phyloP scores from a whole-genome alignment of 2,888 invertebrate genomes.

The Drosophila borborema region DNA sequence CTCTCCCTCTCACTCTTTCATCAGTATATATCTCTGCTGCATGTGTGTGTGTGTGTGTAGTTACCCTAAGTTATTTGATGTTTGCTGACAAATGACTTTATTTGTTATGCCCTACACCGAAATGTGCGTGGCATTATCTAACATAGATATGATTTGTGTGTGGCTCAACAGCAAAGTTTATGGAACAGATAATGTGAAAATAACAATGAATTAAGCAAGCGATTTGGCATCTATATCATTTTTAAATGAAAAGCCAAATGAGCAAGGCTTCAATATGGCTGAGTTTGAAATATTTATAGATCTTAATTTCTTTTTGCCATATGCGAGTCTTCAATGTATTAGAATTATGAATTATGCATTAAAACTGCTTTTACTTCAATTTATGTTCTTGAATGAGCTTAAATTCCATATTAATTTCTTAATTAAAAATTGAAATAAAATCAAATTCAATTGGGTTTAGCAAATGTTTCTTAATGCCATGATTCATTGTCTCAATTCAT shows the following conservation, averaged over 20 bases:
- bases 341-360: too few species aligned
- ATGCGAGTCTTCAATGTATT: not conserved
- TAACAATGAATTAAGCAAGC: slow-evolving; percentile 2
- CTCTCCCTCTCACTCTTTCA: slow-evolving; percentile 6
- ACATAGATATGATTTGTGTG: slow-evolving; percentile 16
- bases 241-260: not conserved
- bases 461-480: too few species aligned
- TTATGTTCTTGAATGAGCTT: too few species aligned
- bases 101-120: slow-evolving; percentile 28
- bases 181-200: not conserved
- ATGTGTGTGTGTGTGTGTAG: slow-evolving; percentile 3
- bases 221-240: not conserved
- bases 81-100: slow-evolving; percentile 60
- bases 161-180: slow-evolving; percentile 3
- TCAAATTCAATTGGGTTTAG: too few species aligned
- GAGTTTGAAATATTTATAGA: not conserved
- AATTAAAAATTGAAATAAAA: too few species aligned
- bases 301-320: slow-evolving; percentile 1
- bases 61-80: slow-evolving; percentile 50
- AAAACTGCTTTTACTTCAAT: too few species aligned
- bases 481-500: too few species aligned
- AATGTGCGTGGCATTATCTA: slow-evolving; percentile 18
- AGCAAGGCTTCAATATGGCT: not conserved
- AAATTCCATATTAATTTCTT: too few species aligned
- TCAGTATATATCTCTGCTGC: slow-evolving; percentile 28